Evolutionary conservation across 2,888 invertebrate species (phyloP), one percentile per base, ranked within the genome.

Genomic region (Hipparchia semele): DNA sequence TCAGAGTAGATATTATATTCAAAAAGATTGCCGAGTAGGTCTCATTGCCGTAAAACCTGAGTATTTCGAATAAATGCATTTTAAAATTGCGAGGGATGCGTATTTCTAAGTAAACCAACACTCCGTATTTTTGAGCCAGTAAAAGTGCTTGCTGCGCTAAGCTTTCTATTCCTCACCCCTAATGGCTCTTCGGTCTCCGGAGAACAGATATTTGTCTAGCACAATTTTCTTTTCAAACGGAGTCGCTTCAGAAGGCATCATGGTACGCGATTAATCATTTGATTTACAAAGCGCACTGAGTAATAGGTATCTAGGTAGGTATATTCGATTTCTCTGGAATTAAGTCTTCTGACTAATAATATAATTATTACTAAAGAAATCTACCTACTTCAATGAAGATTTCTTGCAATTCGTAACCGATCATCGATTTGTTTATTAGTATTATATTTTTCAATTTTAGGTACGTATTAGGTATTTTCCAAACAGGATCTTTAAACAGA

Each of bases 231-330:
- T 76, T 65, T 71, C 46, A 61, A 72, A 68, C 60, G 54, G 59
- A 59, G 61, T 73, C 60, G 70, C 67, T 74, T 62, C 66, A 72
- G 70, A 75, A 72, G 71, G 58, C 71, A 67, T 72, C 76, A 76
- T 72, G 62, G 53, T 64, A 33, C 53, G 46, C 74, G 70, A 80
- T 79, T 78, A 79, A 80, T 80, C 77, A 77, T 76, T 76, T 76
- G 76, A 78, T 1, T 76, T 70, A 60, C 53, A 12, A 45, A 53
- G 53, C 23, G 56, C 58, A 45, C 45, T 45, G 56, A 23, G 56
- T 9, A 58, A 13, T 6, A 39, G 39, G 39, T 39, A 39, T 2
- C 3, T 39, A n/a, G n/a, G n/a, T n/a, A n/a, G n/a, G n/a, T n/a
- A 46, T 46, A 54, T 13, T 67, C 13, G 56, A 9, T 13, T 64